A percentile compares a stretch with the other conserved stretches of the same genome.
These are phyloP conservation scores for Vanacampus margaritifer DNA, from an alignment of 2,113 vertebrate species.

Conservation along the genomic window DNA sequence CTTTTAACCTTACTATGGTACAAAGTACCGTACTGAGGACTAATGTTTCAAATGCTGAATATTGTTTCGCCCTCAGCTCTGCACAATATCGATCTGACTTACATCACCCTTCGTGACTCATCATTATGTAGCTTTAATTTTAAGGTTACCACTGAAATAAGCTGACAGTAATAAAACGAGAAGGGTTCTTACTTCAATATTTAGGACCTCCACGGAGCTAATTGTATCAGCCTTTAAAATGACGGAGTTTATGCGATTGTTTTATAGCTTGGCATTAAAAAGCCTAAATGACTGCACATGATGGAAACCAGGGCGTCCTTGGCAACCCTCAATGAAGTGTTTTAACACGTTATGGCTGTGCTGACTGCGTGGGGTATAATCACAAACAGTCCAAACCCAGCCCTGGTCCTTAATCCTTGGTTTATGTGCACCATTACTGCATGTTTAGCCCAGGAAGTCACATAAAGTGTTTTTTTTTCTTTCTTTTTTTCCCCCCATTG, in stretches of 20 bases:
- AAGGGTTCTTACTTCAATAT: neutral
- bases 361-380: slow-evolving; percentile 68
- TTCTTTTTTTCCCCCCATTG: slow-evolving; percentile 15
- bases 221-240: slow-evolving; percentile 37
- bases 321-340: slow-evolving; percentile 65
- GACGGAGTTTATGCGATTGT: slow-evolving; percentile 58
- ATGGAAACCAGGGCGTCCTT: slow-evolving; percentile 42
- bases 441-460: slow-evolving; percentile 41
- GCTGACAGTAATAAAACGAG: slow-evolving; percentile 11
- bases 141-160: slow-evolving; percentile 38
- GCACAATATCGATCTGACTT: slow-evolving; percentile 57
- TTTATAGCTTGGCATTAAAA: slow-evolving; percentile 60
- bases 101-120: slow-evolving; percentile 45
- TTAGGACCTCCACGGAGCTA: slow-evolving; percentile 13
- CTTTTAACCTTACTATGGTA: slow-evolving; percentile 9
- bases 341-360: slow-evolving; percentile 66
- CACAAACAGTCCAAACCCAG: slow-evolving; percentile 61
- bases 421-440: slow-evolving; percentile 62
- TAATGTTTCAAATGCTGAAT: slow-evolving; percentile 39
- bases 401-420: slow-evolving; percentile 57
- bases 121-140: slow-evolving; percentile 46
- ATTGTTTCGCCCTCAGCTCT: slow-evolving; percentile 41
- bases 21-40: slow-evolving; percentile 37
- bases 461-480: slow-evolving; percentile 28
- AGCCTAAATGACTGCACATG: slow-evolving; percentile 49